Conservation (phyloP, 2,888 invertebrate genomes). For the Nowickia ferox region DNA sequence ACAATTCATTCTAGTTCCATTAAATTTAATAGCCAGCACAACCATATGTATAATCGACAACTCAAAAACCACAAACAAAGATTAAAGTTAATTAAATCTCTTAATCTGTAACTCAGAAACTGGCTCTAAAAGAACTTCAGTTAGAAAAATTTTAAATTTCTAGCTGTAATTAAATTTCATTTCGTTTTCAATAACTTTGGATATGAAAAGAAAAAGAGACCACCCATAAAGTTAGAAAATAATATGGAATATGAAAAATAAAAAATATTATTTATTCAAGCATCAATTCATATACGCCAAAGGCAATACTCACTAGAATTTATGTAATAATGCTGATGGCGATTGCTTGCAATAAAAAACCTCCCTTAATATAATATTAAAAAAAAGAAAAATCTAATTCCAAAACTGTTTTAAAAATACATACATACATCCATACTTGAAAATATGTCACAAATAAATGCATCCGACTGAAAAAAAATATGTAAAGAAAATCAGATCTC, state of each 20-base stretch:
- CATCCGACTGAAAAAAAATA: neutral
- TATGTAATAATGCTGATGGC: neutral
- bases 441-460: slow-evolving; percentile 54
- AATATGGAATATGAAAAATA: neutral
- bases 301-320: slow-evolving; percentile 8
- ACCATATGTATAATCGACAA: too few relatives aligned
- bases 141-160: too few relatives aligned
- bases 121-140: too few relatives aligned
- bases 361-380: slow-evolving; percentile 32
- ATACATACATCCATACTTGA: slow-evolving; percentile 22
- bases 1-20: too few relatives aligned
- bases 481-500: neutral
- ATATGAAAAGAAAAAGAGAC: slow-evolving; percentile 23
- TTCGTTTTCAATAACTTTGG: neutral
- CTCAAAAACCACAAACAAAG: too few relatives aligned
- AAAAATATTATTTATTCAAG: slow-evolving; percentile 30
- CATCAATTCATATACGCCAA: slow-evolving; percentile 49
- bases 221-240: slow-evolving; percentile 53
- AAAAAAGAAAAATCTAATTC: slow-evolving; percentile 9
- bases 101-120: too few relatives aligned
- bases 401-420: slow-evolving; percentile 6
- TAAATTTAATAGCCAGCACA: too few relatives aligned
- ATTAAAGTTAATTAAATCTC: too few relatives aligned
- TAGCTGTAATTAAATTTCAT: slow-evolving; percentile 21
- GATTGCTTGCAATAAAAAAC: slow-evolving; percentile 32